Evolutionary conservation across 2,113 vertebrate species (phyloP).

Genomic region (Climacteris rufus): DNA sequence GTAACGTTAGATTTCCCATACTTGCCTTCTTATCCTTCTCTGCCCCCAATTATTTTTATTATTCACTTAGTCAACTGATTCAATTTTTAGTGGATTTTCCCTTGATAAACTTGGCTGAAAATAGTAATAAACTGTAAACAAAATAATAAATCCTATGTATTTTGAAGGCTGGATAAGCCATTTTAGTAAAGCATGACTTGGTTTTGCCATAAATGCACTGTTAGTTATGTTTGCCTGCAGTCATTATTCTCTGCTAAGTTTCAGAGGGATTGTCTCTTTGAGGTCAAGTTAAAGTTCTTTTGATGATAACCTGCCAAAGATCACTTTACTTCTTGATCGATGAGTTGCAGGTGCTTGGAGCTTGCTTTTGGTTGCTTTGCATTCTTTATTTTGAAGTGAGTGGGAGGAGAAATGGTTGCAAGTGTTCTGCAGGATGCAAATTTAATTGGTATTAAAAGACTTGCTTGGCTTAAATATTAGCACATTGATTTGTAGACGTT

Average conservation of each 20-base stretch:
- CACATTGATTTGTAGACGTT: neutral
- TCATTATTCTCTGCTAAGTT: neutral
- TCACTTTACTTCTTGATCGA: neutral
- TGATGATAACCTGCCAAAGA: neutral
- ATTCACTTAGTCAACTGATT: neutral
- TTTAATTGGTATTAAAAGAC: neutral
- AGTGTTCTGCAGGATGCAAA: neutral
- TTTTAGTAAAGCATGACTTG: neutral
- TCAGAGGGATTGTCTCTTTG: neutral
- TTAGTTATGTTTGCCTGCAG: neutral
- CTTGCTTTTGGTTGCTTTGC: neutral
- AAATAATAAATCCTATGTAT: neutral
- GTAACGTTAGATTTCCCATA: neutral
- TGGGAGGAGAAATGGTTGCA: neutral
- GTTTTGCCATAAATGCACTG: neutral
- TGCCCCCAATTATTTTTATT: neutral
- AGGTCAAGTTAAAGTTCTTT: neutral
- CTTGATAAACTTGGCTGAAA: neutral
- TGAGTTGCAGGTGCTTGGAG: neutral
- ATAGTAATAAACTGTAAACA: neutral
- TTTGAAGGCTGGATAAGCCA: neutral
- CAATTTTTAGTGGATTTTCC: neutral
- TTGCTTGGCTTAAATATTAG: neutral
- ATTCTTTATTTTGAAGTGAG: neutral
- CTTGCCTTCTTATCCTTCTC: neutral